These are phyloP conservation scores for Genyomyrus donnyi DNA, from an alignment of 2,113 vertebrate genomes.

Conservation along the genomic window DNA sequence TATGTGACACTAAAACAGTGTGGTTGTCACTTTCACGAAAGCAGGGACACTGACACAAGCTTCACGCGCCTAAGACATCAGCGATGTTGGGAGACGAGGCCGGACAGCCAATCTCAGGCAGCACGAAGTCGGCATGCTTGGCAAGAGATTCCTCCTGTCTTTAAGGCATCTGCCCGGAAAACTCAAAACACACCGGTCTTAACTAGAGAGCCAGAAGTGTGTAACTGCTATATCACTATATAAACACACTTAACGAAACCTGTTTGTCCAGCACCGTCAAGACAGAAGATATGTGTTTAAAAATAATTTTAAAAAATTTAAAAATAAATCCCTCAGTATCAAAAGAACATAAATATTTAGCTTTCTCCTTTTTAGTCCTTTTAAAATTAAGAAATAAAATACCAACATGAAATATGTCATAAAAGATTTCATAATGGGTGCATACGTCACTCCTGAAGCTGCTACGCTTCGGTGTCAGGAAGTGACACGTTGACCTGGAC, in stretches of 20 bases:
- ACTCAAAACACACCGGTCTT: neutral
- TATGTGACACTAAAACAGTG: neutral
- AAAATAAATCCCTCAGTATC: conserved; percentile 38
- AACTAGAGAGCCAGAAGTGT: neutral
- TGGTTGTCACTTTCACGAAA: neutral
- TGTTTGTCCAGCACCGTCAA: conserved; percentile 45
- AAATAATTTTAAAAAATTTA: conserved; percentile 41
- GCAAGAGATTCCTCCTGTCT: neutral
- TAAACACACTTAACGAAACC: conserved; percentile 16
- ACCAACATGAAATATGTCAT: neutral
- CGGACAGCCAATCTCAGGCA: neutral
- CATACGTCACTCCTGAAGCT: neutral
- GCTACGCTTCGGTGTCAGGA: neutral
- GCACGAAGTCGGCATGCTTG: neutral
- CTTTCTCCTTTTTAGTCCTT: conserved; percentile 5
- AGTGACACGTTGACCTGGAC: neutral
- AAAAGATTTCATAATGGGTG: neutral
- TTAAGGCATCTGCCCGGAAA: conserved; percentile 23
- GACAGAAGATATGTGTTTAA: conserved; percentile 28
- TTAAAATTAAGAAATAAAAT: conserved; percentile 13
- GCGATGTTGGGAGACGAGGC: neutral
- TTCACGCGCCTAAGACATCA: neutral
- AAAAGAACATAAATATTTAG: conserved; percentile 36
- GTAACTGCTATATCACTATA: neutral
- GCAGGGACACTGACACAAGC: neutral